Evolutionary conservation across 2,888 invertebrate genomes (phyloP).

Genomic region (Macropis europaea): DNA sequence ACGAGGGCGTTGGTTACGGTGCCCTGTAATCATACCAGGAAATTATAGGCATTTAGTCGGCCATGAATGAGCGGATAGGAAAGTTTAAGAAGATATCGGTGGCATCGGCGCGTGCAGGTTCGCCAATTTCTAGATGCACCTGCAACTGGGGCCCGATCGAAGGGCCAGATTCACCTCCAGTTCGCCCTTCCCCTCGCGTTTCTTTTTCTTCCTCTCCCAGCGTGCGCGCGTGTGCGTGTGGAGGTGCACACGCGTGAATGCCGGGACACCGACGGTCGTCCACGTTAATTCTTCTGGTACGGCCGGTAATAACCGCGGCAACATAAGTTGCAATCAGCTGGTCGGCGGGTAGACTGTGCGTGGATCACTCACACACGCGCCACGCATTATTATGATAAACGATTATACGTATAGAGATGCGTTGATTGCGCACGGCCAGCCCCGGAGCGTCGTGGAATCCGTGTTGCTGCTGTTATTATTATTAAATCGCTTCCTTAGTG

Average conservation of each 20-base stretch:
- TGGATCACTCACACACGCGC: constrained; percentile 15
- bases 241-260: constrained; percentile 23
- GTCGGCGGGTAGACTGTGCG: constrained; percentile 16
- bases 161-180: constrained; percentile 69
- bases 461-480: constrained; percentile 45
- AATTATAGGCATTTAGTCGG: constrained; percentile 79
- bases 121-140: constrained; percentile 61
- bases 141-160: constrained; percentile 66
- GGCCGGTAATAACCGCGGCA: constrained; percentile 54
- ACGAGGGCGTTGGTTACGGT: constrained; percentile 70
- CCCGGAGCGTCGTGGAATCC: constrained; percentile 10
- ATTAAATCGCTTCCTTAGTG: constrained; percentile 52
- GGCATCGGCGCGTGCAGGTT: constrained; percentile 75
- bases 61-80: constrained; percentile 76
- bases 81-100: constrained; percentile 75
- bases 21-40: constrained; percentile 78
- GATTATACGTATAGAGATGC: constrained; percentile 32
- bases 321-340: constrained; percentile 50
- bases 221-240: neutral
- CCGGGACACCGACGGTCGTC: constrained; percentile 53
- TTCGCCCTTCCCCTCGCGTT: constrained; percentile 2
- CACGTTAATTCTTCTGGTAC: constrained; percentile 52
- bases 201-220: neutral
- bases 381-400: constrained; percentile 43
- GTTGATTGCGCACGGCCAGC: constrained; percentile 30